phyloP scores from a whole-genome alignment of 2,797 vertebrate species.

The Ambastaia sidthimunki region DNA sequence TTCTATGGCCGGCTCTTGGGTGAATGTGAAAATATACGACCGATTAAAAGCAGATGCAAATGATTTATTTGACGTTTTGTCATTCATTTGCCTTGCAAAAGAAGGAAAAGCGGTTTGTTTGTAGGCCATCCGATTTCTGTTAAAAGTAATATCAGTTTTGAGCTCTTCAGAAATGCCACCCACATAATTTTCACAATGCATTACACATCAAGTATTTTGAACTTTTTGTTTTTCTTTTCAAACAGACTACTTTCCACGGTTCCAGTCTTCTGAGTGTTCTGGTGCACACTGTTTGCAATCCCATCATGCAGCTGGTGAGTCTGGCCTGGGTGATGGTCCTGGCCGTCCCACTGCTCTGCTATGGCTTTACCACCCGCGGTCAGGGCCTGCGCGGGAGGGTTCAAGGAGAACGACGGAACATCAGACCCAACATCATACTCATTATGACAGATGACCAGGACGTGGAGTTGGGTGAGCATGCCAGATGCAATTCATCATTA shows the following conservation, averaged over 20 bases:
- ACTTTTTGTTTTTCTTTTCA: conserved; percentile 49
- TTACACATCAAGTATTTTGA: neutral
- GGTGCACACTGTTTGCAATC: conserved; percentile 5
- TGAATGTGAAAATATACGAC: conserved; percentile 24
- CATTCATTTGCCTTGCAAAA: conserved; percentile 37
- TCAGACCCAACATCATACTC: conserved; percentile 97
- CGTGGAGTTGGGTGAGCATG: conserved; percentile 91
- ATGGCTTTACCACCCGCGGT: conserved; percentile 82
- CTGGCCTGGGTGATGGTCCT: conserved; percentile 80
- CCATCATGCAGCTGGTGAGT: conserved; percentile 68
- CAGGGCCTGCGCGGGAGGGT: conserved; percentile 88
- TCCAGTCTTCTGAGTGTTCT: conserved; percentile 57
- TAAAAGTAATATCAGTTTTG: conserved; percentile 20
- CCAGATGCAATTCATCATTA: conserved; percentile 36
- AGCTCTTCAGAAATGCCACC: conserved; percentile 25
- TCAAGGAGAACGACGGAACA: conserved; percentile 93
- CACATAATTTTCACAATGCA: neutral
- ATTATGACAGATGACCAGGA: conserved; percentile 99
- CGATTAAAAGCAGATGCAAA: conserved; percentile 60
- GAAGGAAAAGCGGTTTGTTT: neutral
- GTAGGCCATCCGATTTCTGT: conserved; percentile 39
- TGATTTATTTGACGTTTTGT: conserved; percentile 54
- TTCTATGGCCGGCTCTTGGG: conserved; percentile 6
- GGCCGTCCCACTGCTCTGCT: conserved; percentile 74
- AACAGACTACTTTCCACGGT: conserved; percentile 63